Conservation (phyloP, 2,888 invertebrate genomes). For the Acrobasis consociella region DNA sequence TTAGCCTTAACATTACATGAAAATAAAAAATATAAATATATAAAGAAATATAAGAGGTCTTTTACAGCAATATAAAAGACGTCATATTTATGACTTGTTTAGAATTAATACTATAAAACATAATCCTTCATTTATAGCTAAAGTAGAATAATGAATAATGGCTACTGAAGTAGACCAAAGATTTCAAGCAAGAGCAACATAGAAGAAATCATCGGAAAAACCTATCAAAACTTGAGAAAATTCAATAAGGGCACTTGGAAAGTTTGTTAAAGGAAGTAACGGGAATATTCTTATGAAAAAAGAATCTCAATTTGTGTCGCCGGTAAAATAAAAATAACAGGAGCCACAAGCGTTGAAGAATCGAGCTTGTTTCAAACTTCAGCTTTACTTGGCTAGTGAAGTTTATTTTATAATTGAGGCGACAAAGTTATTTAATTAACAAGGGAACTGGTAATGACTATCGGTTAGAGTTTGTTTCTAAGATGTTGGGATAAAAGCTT, state of each 20-base stretch:
- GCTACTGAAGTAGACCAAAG: conserved; percentile 63
- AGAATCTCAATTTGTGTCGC: conserved; percentile 73
- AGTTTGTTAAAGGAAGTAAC: conserved; percentile 78
- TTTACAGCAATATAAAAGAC: too few species aligned
- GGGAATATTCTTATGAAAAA: conserved; percentile 73
- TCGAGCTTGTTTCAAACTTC: conserved; percentile 59
- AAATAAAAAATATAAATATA: too few species aligned
- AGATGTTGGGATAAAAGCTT: conserved; percentile 1
- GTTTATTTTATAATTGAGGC: conserved; percentile 31
- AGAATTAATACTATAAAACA: too few species aligned
- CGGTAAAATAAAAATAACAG: conserved; percentile 66
- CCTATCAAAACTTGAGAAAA: conserved; percentile 82
- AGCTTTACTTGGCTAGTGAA: conserved; percentile 41
- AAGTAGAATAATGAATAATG: too few species aligned
- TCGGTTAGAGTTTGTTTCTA: neutral
- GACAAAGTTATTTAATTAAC: conserved; percentile 18
- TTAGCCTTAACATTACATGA: too few species aligned
- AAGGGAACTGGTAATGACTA: conserved; percentile 15
- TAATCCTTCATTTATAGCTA: too few species aligned
- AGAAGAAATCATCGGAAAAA: conserved; percentile 76
- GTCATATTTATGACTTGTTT: too few species aligned
- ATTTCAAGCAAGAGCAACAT: conserved; percentile 64
- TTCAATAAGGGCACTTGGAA: conserved; percentile 80
- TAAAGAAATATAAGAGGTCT: too few species aligned
- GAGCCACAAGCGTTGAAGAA: conserved; percentile 52